phyloP scores from a whole-genome alignment of 2,113 vertebrate genomes.

The Conger conger region DNA sequence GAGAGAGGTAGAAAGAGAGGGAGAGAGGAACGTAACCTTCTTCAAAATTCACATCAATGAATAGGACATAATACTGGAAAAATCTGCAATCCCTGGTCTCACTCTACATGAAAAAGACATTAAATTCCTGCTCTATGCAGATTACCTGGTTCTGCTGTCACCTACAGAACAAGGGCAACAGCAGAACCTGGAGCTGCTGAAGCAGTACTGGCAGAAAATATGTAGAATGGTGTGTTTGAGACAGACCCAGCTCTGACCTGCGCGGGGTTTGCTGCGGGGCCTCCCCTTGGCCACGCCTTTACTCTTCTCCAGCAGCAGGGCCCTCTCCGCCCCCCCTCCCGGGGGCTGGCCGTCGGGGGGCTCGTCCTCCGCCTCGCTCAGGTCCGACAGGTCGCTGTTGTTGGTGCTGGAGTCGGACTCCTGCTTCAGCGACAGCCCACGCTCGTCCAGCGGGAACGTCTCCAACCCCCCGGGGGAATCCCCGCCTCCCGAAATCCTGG shows the following conservation, averaged over 20 bases:
- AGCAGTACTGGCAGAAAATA: too few species aligned
- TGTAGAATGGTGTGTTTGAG: too few species aligned
- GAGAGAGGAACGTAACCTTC: too few species aligned
- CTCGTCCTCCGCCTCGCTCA: slow-evolving; percentile 93
- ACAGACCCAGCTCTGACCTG: too few species aligned
- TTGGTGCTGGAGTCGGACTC: slow-evolving; percentile 95
- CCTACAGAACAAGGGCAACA: too few species aligned
- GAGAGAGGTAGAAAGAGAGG: background rate
- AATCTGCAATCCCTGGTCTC: too few species aligned
- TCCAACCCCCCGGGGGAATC: slow-evolving; percentile 78
- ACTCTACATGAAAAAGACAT: too few species aligned
- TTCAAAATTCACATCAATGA: too few species aligned
- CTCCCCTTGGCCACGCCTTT: slow-evolving; percentile 82
- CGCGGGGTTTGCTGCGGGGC: slow-evolving; percentile 89
- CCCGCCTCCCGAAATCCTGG: slow-evolving; percentile 39
- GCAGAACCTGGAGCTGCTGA: too few species aligned
- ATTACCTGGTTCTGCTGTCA: too few species aligned
- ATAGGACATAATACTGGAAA: too few species aligned
- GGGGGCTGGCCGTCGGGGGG: slow-evolving; percentile 68
- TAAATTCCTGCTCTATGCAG: too few species aligned
- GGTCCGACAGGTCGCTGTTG: slow-evolving; percentile 88
- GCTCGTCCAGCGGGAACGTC: slow-evolving; percentile 90
- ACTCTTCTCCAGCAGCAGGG: slow-evolving; percentile 67
- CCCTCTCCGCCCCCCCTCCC: slow-evolving; percentile 49
- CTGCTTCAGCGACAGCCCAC: slow-evolving; percentile 82